Evolutionary conservation across 2,113 vertebrate species (phyloP), one percentile per base, ranked within the genome.

Genomic region (Clarias macrocephalus): DNA sequence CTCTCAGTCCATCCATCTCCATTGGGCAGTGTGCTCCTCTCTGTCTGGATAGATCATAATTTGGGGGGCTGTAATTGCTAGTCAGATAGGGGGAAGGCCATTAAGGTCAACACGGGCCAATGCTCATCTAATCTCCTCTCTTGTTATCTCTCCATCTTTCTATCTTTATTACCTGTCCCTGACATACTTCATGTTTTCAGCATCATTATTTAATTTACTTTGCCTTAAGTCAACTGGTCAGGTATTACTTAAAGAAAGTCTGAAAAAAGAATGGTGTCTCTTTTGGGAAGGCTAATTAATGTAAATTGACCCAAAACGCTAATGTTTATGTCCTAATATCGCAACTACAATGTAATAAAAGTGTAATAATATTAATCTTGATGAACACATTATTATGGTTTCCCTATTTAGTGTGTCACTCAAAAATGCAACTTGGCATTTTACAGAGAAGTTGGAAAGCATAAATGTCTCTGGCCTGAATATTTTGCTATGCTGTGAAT

Each of bases 51-150:
- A 93, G 94, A 95, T 96, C 95, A 96, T 96, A 93, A 95, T 95
- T 95, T 96, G 92, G 93, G 91, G 92, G 91, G 91, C 92, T 95
- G 94, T 95, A 95, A 95, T 95, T 95, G 95, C 94, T 93, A 94
- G 93, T 94, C 94, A 94, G 92, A 93, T 92, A 87, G 76, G 80
- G 88, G 76, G 87, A 86, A 91, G 89, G 92, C 93, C 94, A 94
- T 93, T 95, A 95, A 94, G 92, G 92, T 93, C 94, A 93, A 92
- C 89, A 81, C 88, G 90, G 93, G 88, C 86, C 88, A 87, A 82
- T 89, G 91, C 88, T 83, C 88, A 87, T 88, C 89, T 80, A 66
- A 91, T 72, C 86, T 88, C 89, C 89, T 88, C 83, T 63, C 76
- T 82, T 73, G 73, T 76, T 77, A 16, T 70, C 79, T 85, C 91